Evolutionary conservation across 2,797 vertebrate genomes (phyloP).

Genomic region (Anolis apletophallus): DNA sequence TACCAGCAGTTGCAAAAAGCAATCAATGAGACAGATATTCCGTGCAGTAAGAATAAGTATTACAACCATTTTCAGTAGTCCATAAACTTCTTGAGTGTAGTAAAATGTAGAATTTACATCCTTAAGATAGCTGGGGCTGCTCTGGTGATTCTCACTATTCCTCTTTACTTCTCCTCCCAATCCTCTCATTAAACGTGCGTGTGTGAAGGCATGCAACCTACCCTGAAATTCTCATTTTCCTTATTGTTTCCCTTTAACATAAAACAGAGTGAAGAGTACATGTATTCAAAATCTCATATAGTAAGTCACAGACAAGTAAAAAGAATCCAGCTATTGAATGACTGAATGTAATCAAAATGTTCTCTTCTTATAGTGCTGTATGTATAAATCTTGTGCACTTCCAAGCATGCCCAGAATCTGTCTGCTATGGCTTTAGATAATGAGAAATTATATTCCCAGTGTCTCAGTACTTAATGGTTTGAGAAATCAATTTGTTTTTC

Average conservation of each 20-base stretch:
- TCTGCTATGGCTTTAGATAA: neutral
- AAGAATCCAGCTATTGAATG: neutral
- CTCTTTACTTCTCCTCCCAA: neutral
- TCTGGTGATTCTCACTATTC: neutral
- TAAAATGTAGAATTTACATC: neutral
- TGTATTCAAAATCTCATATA: neutral
- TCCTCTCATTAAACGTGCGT: neutral
- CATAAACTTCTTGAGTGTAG: neutral
- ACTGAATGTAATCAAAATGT: neutral
- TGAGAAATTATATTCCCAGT: neutral
- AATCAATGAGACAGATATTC: rapidly evolving
- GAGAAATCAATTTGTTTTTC: neutral
- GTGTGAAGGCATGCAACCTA: neutral
- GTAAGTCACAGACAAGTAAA: neutral
- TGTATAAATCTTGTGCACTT: neutral
- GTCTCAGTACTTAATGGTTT: neutral
- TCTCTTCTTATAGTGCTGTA: neutral
- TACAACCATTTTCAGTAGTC: neutral
- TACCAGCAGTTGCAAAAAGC: constrained; percentile 6
- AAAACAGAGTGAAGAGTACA: neutral
- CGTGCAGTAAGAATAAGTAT: neutral
- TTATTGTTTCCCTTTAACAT: neutral
- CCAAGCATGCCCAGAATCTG: neutral
- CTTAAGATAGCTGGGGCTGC: neutral
- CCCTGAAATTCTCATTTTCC: neutral